Evolutionary conservation across 2,113 vertebrate genomes (phyloP).

Genomic region (Megaceryle torquata): DNA sequence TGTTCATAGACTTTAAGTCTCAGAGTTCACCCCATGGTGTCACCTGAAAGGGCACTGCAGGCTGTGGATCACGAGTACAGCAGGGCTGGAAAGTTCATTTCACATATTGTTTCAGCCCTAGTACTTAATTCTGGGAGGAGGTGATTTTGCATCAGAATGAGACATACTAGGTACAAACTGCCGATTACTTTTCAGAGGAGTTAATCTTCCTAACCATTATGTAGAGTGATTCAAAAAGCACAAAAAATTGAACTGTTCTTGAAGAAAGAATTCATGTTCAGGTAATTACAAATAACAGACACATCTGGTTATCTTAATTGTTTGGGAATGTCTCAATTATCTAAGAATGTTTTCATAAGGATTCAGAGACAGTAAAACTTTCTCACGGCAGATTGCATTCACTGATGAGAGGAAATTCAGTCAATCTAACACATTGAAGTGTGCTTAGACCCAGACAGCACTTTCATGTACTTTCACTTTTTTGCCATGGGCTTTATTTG

Average conservation of each 20-base stretch:
- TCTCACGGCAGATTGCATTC: conserved; percentile 75
- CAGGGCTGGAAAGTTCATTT: conserved; percentile 19
- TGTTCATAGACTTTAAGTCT: background rate
- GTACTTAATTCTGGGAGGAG: conserved; percentile 64
- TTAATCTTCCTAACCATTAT: conserved; percentile 78
- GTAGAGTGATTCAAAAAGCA: conserved; percentile 76
- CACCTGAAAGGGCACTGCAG: background rate
- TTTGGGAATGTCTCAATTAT: conserved; percentile 83
- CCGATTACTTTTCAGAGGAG: conserved; percentile 65
- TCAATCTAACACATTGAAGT: conserved; percentile 47
- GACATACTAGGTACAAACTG: conserved; percentile 62
- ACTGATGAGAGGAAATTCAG: conserved; percentile 70
- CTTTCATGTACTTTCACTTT: background rate
- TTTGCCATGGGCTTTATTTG: conserved; percentile 46
- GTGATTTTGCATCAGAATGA: conserved; percentile 70
- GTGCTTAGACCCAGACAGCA: conserved; percentile 51
- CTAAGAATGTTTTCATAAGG: conserved; percentile 76
- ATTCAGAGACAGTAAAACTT: conserved; percentile 77
- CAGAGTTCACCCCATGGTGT: background rate
- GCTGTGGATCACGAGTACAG: background rate
- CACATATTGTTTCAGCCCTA: conserved; percentile 65
- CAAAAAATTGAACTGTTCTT: conserved; percentile 69
- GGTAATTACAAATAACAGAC: conserved; percentile 84
- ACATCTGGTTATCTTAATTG: conserved; percentile 83
- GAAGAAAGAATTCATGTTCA: conserved; percentile 79